Conservation (phyloP, 1,140 invertebrate species). For the Nymphalis io region DNA sequence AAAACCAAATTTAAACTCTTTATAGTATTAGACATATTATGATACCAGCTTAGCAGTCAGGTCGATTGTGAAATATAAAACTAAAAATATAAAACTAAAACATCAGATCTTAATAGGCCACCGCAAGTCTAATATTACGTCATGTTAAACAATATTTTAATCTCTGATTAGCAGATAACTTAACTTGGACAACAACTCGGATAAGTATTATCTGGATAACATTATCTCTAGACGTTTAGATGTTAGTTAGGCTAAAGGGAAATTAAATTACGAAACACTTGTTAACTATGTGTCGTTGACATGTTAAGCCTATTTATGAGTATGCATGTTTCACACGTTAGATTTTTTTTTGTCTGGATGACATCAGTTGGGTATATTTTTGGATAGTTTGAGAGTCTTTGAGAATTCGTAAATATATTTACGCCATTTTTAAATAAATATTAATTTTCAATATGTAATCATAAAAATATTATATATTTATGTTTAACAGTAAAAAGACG, state of each 20-base stretch:
- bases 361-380: background rate
- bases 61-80: no score
- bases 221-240: background rate
- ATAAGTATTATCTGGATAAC: background rate
- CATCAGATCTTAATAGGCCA: background rate
- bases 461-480: no score
- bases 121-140: background rate
- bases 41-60: no score
- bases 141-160: slow-evolving; percentile 5
- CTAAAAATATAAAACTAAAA: no score
- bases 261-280: background rate
- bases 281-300: background rate
- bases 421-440: no score
- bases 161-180: background rate
- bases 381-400: background rate
- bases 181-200: no score
- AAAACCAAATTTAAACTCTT: no score
- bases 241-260: no score
- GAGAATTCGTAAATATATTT: no score
- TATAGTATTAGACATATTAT: no score
- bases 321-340: background rate
- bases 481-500: no score
- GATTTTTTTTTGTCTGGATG: background rate
- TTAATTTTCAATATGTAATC: no score
- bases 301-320: slow-evolving; percentile 1